Conservation (phyloP, 2,113 vertebrate species). For the Leptobrachium ailaonicum region DNA sequence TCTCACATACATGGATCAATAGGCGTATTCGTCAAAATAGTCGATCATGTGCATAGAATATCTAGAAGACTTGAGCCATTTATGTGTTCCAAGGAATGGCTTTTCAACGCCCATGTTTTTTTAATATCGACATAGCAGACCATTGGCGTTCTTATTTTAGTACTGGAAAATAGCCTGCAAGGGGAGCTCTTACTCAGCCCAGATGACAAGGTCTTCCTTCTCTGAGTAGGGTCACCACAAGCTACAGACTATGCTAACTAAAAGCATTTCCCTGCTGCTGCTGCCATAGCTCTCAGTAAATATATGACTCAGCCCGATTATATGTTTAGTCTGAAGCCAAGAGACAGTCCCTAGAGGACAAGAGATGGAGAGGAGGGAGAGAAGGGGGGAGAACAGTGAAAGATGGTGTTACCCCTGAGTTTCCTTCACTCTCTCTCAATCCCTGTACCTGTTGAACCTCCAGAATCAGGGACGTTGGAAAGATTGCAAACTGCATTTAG, state of each 20-base stretch:
- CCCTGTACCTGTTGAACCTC: conserved; percentile 9
- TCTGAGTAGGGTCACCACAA: conserved; percentile 22
- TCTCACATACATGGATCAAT: too few relatives aligned
- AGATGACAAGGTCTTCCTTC: neutral
- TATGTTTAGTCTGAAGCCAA: conserved; percentile 58
- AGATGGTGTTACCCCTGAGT: conserved; percentile 42
- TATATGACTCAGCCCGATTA: conserved; percentile 57
- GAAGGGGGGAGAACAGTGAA: conserved; percentile 42
- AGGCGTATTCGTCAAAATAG: too few relatives aligned
- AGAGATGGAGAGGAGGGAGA: conserved; percentile 30
- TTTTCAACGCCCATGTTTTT: neutral
- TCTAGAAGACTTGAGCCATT: too few relatives aligned
- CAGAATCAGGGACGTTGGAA: neutral
- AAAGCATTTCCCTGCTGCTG: conserved; percentile 39
- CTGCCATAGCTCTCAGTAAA: conserved; percentile 59
- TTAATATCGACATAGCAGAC: neutral
- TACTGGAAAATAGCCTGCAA: conserved; percentile 56
- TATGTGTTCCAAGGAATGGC: too few relatives aligned
- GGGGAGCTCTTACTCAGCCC: conserved; percentile 62
- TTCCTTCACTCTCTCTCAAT: conserved; percentile 30
- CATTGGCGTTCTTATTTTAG: neutral
- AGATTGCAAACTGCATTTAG: neutral
- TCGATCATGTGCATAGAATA: too few relatives aligned
- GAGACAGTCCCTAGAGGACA: conserved; percentile 48
- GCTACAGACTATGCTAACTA: conserved; percentile 23